These are phyloP conservation scores for Aegithalos caudatus DNA, from an alignment of 2,113 vertebrate species.

Conservation along the genomic window DNA sequence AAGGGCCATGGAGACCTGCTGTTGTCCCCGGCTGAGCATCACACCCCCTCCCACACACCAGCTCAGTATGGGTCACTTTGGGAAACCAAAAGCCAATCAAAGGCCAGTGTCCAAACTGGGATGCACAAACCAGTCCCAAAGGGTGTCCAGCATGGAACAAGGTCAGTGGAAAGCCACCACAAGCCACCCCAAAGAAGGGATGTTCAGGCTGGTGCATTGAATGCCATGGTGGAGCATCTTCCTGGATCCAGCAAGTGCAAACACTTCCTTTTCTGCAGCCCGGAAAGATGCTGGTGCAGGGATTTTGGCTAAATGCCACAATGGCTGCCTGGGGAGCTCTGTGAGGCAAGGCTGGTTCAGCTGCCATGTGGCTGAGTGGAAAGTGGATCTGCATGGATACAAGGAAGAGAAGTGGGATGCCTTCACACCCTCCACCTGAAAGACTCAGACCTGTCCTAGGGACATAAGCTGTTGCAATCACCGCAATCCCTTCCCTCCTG, in stretches of 20 bases:
- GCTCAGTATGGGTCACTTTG: neutral
- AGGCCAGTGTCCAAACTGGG: neutral
- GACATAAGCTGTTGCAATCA: neutral
- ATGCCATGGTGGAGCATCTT: neutral
- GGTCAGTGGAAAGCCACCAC: neutral
- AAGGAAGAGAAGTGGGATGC: neutral
- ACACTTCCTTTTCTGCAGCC: neutral
- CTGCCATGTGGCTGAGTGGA: neutral
- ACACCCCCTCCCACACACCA: neutral
- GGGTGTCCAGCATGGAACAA: neutral
- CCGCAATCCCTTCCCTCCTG: rapidly evolving
- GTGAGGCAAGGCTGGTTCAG: rapidly evolving
- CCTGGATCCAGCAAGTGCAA: neutral
- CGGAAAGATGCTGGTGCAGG: neutral
- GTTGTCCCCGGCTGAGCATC: neutral
- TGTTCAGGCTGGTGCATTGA: neutral
- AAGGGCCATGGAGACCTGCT: neutral
- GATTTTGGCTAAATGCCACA: neutral
- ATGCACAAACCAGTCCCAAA: neutral
- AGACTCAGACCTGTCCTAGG: neutral
- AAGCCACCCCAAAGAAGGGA: neutral
- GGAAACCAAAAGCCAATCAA: neutral
- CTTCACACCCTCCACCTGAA: neutral
- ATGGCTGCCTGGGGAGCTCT: neutral
- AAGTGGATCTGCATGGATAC: neutral